These are phyloP conservation scores for Dorcus parallelipipedus DNA, from an alignment of 2,888 invertebrate genomes.

Conservation along the genomic window DNA sequence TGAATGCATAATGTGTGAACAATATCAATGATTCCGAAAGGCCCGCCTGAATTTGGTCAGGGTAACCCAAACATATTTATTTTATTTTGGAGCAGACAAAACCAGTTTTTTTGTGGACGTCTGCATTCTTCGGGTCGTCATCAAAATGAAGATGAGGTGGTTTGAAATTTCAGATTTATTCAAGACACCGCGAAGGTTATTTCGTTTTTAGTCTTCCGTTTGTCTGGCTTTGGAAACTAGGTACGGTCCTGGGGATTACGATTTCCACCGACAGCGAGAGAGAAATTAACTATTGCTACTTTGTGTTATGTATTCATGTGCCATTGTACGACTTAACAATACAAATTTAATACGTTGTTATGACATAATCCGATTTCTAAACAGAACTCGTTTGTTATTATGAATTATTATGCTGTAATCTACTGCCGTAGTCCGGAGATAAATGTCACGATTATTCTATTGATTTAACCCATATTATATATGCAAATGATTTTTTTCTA, in stretches of 20 bases:
- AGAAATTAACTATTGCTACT: too few relatives aligned
- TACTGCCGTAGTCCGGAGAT: neutral
- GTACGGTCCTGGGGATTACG: too few relatives aligned
- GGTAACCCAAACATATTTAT: constrained; percentile 17
- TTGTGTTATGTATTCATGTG: neutral
- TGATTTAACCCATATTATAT: neutral
- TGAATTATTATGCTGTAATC: constrained; percentile 8
- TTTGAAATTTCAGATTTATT: constrained; percentile 17
- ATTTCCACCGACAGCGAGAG: too few relatives aligned
- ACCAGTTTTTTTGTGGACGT: constrained; percentile 19
- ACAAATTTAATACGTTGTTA: constrained; percentile 5
- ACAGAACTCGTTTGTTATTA: constrained; percentile 6
- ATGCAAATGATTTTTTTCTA: too few relatives aligned
- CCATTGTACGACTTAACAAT: constrained; percentile 1
- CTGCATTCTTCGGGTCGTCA: constrained; percentile 16
- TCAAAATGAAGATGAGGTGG: constrained; percentile 20
- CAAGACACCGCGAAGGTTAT: constrained; percentile 5
- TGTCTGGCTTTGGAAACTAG: neutral
- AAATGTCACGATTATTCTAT: neutral
- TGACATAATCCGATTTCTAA: constrained; percentile 14
- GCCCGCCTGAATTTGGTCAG: constrained; percentile 14
- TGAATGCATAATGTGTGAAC: neutral
- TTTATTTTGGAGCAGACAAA: constrained; percentile 18
- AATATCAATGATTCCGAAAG: constrained; percentile 1
- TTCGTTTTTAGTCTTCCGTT: constrained; percentile 3